phyloP scores from a whole-genome alignment of 2,888 invertebrate genomes.

The Drosophila siamana region DNA sequence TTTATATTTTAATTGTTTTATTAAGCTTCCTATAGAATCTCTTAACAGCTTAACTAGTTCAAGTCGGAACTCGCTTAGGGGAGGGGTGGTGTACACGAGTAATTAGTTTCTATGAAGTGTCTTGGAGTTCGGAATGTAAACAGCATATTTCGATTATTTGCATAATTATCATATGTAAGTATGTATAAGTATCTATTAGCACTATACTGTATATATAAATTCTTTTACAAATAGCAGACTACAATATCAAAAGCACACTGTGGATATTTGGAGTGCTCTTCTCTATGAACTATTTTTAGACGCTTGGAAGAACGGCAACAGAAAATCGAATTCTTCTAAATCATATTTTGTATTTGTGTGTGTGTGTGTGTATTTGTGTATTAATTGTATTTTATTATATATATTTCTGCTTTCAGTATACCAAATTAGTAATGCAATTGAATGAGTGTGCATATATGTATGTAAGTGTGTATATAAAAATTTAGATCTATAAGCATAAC shows the following conservation, averaged over 20 bases:
- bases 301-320: slow-evolving; percentile 71
- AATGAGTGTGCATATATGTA: slow-evolving; percentile 23
- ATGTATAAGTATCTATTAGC: slow-evolving; percentile 43
- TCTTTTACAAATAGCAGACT: slow-evolving; percentile 79
- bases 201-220: slow-evolving; percentile 67
- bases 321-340: slow-evolving; percentile 54
- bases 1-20: slow-evolving; percentile 21
- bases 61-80: slow-evolving; percentile 27
- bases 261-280: slow-evolving; percentile 56
- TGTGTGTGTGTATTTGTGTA: slow-evolving; percentile 6
- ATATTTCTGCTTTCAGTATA: slow-evolving; percentile 30
- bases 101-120: slow-evolving; percentile 22
- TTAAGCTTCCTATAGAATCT: slow-evolving; percentile 54
- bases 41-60: slow-evolving; percentile 66
- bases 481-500: slow-evolving; percentile 79
- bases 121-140: slow-evolving; percentile 21
- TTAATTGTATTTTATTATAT: neutral
- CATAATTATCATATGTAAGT: slow-evolving; percentile 32
- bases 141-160: slow-evolving; percentile 20
- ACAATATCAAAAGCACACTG: slow-evolving; percentile 78
- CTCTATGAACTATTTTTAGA: slow-evolving; percentile 47
- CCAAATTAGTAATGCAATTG: slow-evolving; percentile 53
- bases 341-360: slow-evolving; percentile 18
- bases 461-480: slow-evolving; percentile 63
- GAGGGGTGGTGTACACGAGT: slow-evolving; percentile 17